Evolutionary conservation across 2,113 vertebrate species (phyloP).

Genomic region (Oophaga pumilio): DNA sequence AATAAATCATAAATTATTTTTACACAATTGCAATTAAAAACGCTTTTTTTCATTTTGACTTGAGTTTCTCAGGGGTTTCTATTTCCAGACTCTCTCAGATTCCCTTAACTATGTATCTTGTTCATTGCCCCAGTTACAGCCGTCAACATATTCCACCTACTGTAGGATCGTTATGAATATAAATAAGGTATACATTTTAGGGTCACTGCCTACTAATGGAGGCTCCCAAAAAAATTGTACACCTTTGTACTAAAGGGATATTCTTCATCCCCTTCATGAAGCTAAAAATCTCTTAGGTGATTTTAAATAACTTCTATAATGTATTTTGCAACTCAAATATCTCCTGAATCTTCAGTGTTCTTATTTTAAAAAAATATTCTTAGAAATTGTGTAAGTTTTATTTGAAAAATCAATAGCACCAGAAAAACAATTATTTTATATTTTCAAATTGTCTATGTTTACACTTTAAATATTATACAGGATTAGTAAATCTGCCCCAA

Average conservation of each 20-base stretch:
- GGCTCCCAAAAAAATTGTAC: not conserved
- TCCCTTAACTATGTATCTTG: slow-evolving; percentile 57
- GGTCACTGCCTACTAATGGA: slow-evolving; percentile 22
- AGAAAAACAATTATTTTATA: no score
- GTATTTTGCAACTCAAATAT: not conserved
- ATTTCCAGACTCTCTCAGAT: slow-evolving; percentile 42
- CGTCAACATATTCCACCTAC: slow-evolving; percentile 27
- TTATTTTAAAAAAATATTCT: no score
- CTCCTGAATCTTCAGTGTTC: no score
- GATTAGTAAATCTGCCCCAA: no score
- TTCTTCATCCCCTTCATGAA: not conserved
- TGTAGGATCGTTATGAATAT: slow-evolving; percentile 41
- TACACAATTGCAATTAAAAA: slow-evolving; percentile 57
- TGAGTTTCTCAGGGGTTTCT: slow-evolving; percentile 49
- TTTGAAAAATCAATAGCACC: no score
- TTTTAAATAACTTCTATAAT: not conserved
- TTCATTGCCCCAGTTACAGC: slow-evolving; percentile 56
- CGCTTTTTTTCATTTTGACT: slow-evolving; percentile 53
- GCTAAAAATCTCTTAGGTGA: not conserved
- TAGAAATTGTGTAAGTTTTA: no score
- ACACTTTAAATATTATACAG: no score
- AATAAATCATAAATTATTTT: slow-evolving; percentile 57
- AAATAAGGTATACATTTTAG: slow-evolving; percentile 28
- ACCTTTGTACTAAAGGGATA: not conserved
- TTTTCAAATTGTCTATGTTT: no score